These are phyloP conservation scores for Tauraco hartlaubi DNA, from an alignment of 2,797 vertebrate genomes.

Conservation along the genomic window DNA sequence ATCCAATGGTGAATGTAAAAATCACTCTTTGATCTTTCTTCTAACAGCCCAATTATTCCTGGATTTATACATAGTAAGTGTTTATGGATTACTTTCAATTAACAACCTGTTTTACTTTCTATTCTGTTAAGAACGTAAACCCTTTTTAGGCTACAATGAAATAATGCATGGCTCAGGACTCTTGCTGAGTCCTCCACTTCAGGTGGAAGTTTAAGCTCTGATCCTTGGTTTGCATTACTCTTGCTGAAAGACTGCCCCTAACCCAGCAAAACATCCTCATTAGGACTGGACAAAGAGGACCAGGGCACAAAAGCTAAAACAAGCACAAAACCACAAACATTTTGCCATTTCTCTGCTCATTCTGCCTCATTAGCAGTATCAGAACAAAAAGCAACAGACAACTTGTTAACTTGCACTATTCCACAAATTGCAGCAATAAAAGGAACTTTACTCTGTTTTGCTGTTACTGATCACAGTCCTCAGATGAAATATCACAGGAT, in stretches of 20 bases:
- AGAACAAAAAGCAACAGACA: neutral
- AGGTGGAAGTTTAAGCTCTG: neutral
- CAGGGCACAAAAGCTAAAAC: neutral
- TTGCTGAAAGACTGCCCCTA: neutral
- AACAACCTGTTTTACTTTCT: conserved; percentile 2
- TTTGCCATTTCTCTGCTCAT: neutral
- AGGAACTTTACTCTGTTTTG: neutral
- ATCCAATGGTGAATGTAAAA: conserved; percentile 22
- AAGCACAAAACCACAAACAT: neutral
- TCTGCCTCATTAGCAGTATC: neutral
- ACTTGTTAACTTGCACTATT: neutral
- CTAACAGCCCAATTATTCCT: conserved; percentile 24
- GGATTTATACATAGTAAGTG: conserved; percentile 10
- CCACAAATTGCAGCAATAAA: neutral
- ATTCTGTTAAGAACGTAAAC: neutral
- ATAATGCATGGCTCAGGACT: neutral
- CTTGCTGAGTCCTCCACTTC: no score
- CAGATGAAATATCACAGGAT: neutral
- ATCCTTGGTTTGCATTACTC: neutral
- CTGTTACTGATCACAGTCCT: neutral
- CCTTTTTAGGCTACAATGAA: neutral
- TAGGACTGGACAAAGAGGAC: neutral
- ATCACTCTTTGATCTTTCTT: conserved; percentile 57
- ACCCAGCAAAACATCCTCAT: neutral
- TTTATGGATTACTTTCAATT: conserved; percentile 42